Conservation (phyloP, 1,140 invertebrate species). For the Archivesica marissinica region DNA sequence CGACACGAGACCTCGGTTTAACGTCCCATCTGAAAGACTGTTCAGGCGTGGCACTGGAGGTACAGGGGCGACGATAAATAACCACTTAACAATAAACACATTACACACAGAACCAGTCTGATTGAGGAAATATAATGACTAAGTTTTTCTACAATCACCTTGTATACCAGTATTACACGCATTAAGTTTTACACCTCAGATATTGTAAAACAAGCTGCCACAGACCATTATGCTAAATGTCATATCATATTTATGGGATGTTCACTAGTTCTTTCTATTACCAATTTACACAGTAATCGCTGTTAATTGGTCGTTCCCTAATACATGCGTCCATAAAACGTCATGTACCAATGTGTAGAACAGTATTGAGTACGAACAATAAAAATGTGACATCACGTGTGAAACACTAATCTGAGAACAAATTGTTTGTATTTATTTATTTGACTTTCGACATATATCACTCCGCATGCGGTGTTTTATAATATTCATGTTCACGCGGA, state of each 20-base stretch:
- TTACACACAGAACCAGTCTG: no score
- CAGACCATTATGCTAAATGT: background rate
- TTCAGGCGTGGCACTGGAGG: no score
- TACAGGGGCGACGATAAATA: no score
- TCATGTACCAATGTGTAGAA: background rate
- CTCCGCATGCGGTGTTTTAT: background rate
- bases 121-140: no score
- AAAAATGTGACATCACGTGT: conserved; percentile 18
- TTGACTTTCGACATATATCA: conserved; percentile 23
- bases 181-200: no score
- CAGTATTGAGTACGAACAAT: background rate
- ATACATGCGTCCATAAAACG: background rate
- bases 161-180: no score
- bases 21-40: no score
- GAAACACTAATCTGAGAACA: background rate
- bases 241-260: background rate
- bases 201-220: conserved; percentile 4
- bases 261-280: background rate
- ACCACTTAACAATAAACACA: no score
- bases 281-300: background rate
- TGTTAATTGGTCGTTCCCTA: conserved; percentile 1
- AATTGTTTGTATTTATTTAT: background rate
- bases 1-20: no score
- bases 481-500: background rate
- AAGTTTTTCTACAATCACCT: no score